phyloP scores from a whole-genome alignment of 1,140 invertebrate species.

The Ceratina calcarata region DNA sequence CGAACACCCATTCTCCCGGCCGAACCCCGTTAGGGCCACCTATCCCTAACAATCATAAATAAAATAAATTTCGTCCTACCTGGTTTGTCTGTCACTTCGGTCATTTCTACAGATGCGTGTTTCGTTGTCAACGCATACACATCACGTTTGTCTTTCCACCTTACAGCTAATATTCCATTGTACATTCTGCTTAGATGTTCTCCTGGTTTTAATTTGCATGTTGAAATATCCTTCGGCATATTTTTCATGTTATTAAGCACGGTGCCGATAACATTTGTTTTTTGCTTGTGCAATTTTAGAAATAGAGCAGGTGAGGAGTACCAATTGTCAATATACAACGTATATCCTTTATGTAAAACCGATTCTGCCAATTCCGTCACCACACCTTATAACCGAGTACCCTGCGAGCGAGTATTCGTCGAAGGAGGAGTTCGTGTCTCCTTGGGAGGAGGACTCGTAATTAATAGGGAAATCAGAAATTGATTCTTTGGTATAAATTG shows the following conservation, averaged over 20 bases:
- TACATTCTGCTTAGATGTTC: slow-evolving; percentile 25
- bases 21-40: too few relatives aligned
- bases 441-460: too few relatives aligned
- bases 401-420: too few relatives aligned
- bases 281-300: slow-evolving; percentile 12
- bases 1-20: too few relatives aligned
- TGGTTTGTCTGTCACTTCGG: slow-evolving; percentile 2
- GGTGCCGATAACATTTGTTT: slow-evolving; percentile 41
- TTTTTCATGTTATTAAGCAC: slow-evolving; percentile 41
- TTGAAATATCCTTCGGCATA: slow-evolving; percentile 42
- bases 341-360: background rate
- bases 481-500: too few relatives aligned
- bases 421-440: too few relatives aligned
- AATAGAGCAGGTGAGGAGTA: background rate
- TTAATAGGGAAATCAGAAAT: too few relatives aligned
- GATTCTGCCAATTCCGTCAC: background rate
- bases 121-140: slow-evolving; percentile 33
- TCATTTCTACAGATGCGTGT: slow-evolving; percentile 26
- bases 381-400: too few relatives aligned
- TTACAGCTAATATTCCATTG: slow-evolving; percentile 36
- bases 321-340: background rate
- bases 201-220: slow-evolving; percentile 30
- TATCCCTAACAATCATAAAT: too few relatives aligned
- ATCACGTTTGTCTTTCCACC: slow-evolving; percentile 45
- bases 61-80: slow-evolving; percentile 21